These are phyloP conservation scores for Manacus vitellinus DNA, from an alignment of 2,113 vertebrate species.

Conservation along the genomic window DNA sequence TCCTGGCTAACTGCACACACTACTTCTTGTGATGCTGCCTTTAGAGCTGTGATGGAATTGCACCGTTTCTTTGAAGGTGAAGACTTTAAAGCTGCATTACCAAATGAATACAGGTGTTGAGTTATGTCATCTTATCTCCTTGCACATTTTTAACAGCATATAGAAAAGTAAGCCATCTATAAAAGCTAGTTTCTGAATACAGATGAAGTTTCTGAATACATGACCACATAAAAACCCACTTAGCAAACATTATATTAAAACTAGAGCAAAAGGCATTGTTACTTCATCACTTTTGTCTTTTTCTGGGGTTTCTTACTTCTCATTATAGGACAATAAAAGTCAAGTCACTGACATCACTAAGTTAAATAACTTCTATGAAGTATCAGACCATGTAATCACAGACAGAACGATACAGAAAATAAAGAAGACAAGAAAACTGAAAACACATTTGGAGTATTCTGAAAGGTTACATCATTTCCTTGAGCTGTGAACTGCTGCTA, in stretches of 20 bases:
- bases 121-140: neutral
- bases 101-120: constrained; percentile 31
- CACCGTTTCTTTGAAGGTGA: constrained; percentile 93
- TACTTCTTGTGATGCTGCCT: constrained; percentile 92
- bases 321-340: neutral
- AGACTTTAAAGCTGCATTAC: constrained; percentile 83
- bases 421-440: neutral
- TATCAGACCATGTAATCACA: neutral
- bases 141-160: neutral
- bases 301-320: neutral
- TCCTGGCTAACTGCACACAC: constrained; percentile 83
- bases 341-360: neutral
- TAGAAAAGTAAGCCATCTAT: neutral
- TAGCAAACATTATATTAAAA: neutral
- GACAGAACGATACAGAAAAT: neutral
- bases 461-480: neutral
- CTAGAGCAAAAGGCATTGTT: neutral
- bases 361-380: neutral
- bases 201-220: neutral
- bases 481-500: neutral
- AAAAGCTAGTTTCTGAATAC: neutral
- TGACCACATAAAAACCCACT: neutral
- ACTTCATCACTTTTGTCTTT: neutral
- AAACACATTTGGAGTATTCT: neutral
- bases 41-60: constrained; percentile 90